Evolutionary conservation across 1,140 invertebrate genomes (phyloP).

Genomic region (Metaphire vulgaris): DNA sequence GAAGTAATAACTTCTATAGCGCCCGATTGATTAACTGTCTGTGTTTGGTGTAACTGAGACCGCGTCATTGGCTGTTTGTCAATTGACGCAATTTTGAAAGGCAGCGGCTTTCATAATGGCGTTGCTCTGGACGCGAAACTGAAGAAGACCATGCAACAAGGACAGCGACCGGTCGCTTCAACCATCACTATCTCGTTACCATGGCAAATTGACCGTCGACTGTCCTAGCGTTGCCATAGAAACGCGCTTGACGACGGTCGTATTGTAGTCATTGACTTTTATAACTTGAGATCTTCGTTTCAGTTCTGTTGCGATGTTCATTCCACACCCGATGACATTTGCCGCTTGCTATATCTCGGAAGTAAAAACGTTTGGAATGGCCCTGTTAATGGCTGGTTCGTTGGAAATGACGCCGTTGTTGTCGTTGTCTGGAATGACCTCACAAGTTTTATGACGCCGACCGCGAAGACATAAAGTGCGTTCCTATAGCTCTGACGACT

Average conservation of each 20-base stretch:
- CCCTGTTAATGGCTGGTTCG: background rate
- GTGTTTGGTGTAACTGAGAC: too few species aligned
- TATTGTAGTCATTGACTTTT: background rate
- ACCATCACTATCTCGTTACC: background rate
- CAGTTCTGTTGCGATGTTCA: background rate
- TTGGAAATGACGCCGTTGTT: background rate
- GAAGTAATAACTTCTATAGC: background rate
- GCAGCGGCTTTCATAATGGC: background rate
- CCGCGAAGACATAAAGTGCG: background rate
- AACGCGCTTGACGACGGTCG: background rate
- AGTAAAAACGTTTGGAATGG: too few species aligned
- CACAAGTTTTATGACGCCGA: background rate
- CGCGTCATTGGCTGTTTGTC: background rate
- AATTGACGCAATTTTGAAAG: background rate
- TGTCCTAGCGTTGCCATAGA: background rate
- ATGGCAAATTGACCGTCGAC: background rate
- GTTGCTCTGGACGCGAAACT: background rate
- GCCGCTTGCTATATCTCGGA: too few species aligned
- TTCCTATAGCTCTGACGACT: background rate
- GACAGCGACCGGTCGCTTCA: background rate
- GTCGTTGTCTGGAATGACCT: background rate
- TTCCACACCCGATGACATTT: background rate
- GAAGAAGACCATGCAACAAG: background rate
- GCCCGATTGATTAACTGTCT: too few species aligned
- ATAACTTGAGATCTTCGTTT: background rate